Evolutionary conservation across 2,888 invertebrate genomes (phyloP).

Genomic region (Metopia argyrocephala): DNA sequence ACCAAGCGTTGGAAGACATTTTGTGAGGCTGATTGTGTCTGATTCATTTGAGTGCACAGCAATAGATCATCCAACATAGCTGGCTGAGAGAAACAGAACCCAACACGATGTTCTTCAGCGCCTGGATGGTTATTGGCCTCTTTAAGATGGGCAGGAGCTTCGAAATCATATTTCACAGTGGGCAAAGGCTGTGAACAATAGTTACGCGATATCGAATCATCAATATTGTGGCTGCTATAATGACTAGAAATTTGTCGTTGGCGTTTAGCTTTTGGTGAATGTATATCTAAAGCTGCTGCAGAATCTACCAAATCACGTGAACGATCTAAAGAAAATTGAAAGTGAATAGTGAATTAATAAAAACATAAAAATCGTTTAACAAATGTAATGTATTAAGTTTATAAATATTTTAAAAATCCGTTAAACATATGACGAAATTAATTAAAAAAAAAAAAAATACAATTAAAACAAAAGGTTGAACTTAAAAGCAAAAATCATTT

Average conservation of each 20-base stretch:
- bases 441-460: slow-evolving; percentile 16
- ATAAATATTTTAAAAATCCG: slow-evolving; percentile 3
- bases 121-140: slow-evolving; percentile 67
- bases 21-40: slow-evolving; percentile 79
- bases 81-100: slow-evolving; percentile 92
- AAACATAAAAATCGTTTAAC: not conserved
- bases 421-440: slow-evolving; percentile 10
- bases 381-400: not conserved
- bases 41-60: slow-evolving; percentile 84
- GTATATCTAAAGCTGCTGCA: slow-evolving; percentile 73
- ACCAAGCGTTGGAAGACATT: slow-evolving; percentile 88
- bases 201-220: slow-evolving; percentile 77
- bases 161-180: slow-evolving; percentile 68
- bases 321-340: slow-evolving; percentile 70
- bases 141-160: slow-evolving; percentile 34
- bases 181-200: slow-evolving; percentile 79
- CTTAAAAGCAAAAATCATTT: slow-evolving; percentile 78
- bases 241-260: slow-evolving; percentile 75
- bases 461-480: slow-evolving; percentile 66
- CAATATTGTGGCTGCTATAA: slow-evolving; percentile 71
- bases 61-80: slow-evolving; percentile 89
- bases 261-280: slow-evolving; percentile 77
- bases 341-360: not conserved
- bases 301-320: slow-evolving; percentile 76
- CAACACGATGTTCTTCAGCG: slow-evolving; percentile 79